These are phyloP conservation scores for Salmo trutta DNA, from an alignment of 2,797 vertebrate genomes.

Conservation along the genomic window DNA sequence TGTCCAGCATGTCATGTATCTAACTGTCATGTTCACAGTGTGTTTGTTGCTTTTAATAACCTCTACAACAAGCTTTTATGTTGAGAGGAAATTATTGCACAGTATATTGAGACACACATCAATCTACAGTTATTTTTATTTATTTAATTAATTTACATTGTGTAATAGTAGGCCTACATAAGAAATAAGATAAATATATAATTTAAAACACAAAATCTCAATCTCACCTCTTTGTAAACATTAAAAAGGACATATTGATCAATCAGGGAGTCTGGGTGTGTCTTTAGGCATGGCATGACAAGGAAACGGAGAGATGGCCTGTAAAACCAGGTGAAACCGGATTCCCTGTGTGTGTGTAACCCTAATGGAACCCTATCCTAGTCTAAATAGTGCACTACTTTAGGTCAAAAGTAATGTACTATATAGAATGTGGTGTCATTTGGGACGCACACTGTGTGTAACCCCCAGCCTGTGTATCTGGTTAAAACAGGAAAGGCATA, in stretches of 20 bases:
- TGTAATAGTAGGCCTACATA: neutral
- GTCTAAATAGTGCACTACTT: neutral
- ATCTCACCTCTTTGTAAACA: neutral
- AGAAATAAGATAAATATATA: neutral
- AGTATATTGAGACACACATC: neutral
- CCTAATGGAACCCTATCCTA: neutral
- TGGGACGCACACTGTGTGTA: neutral
- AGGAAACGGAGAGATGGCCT: neutral
- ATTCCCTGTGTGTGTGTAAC: neutral
- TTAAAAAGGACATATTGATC: neutral
- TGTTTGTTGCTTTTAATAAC: neutral
- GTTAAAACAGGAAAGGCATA: neutral
- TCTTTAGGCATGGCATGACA: neutral
- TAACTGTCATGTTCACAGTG: neutral
- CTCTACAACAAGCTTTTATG: neutral
- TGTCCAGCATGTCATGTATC: slow-evolving; percentile 19
- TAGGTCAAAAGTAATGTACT: neutral
- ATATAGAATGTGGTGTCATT: neutral
- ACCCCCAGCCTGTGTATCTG: neutral
- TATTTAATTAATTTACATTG: neutral
- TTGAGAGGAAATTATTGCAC: neutral
- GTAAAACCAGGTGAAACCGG: neutral
- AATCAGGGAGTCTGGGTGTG: neutral
- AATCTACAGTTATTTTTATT: neutral
- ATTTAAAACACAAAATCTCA: neutral